phyloP scores from a whole-genome alignment of 2,113 vertebrate genomes.

The Petaurus breviceps region DNA sequence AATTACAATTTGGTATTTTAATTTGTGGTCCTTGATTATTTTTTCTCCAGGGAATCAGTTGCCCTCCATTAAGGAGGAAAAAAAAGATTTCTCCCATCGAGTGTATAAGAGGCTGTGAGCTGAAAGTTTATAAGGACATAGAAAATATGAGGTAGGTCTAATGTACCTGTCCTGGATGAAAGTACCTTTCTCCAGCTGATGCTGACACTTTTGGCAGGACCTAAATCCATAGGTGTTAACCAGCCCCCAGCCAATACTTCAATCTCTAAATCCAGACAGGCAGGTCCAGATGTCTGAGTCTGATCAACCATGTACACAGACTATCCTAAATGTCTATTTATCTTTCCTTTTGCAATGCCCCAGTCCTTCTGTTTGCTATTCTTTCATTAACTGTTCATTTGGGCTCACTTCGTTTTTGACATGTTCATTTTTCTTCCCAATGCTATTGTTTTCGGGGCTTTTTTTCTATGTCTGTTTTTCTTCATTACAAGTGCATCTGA shows the following conservation, averaged over 20 bases:
- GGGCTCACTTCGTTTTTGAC: conserved; percentile 49
- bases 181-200: not conserved
- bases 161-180: conserved; percentile 19
- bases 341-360: conserved; percentile 17
- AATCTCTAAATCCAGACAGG: not conserved
- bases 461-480: conserved; percentile 1
- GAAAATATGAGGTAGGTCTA: not conserved
- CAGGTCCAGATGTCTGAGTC: not conserved
- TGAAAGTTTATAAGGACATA: not conserved
- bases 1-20: conserved; percentile 34
- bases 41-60: not conserved
- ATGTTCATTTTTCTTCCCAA: conserved; percentile 64
- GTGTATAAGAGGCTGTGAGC: not conserved
- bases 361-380: conserved; percentile 49
- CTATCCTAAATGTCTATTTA: not conserved
- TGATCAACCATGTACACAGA: not conserved
- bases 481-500: conserved; percentile 12
- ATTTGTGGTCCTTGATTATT: not conserved
- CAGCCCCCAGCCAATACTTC: not conserved
- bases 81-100: not conserved
- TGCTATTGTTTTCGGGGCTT: conserved; percentile 1
- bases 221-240: not conserved
- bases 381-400: conserved; percentile 69
- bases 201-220: not conserved
- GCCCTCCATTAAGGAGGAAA: not conserved